These are phyloP conservation scores for Corvus hawaiiensis DNA, from an alignment of 2,113 vertebrate species.

Conservation along the genomic window DNA sequence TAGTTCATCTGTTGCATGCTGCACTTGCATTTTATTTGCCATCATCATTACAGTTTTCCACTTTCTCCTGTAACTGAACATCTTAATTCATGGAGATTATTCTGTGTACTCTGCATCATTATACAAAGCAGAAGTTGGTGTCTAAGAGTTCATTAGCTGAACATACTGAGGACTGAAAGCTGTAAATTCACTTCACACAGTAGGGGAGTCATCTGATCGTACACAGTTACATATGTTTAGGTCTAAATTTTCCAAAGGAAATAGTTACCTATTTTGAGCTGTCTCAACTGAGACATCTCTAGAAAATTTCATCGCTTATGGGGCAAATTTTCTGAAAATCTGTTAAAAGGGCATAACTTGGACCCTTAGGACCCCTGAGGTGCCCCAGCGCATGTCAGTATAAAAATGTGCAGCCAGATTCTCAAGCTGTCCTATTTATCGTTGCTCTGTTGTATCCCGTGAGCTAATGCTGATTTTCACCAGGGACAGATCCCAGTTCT, in stretches of 20 bases:
- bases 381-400: background rate
- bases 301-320: background rate
- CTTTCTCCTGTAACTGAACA: background rate
- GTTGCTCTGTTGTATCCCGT: background rate
- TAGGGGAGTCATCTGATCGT: background rate
- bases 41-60: background rate
- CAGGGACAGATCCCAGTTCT: background rate
- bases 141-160: background rate
- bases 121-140: background rate
- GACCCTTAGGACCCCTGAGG: background rate
- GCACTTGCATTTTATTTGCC: slow-evolving; percentile 51
- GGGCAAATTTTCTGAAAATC: background rate
- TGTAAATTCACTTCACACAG: background rate
- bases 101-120: background rate
- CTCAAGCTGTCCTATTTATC: background rate
- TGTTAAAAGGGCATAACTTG: background rate
- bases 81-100: background rate
- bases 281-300: background rate
- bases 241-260: background rate
- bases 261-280: background rate
- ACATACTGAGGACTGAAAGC: background rate
- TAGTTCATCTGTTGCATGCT: slow-evolving; percentile 31
- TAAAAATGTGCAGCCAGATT: background rate
- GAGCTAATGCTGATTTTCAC: background rate
- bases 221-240: background rate